A percentile compares a stretch with the other conserved stretches of the same genome.
Conservation (phyloP, 2,113 vertebrate species). For the Tonatia bakeri region DNA sequence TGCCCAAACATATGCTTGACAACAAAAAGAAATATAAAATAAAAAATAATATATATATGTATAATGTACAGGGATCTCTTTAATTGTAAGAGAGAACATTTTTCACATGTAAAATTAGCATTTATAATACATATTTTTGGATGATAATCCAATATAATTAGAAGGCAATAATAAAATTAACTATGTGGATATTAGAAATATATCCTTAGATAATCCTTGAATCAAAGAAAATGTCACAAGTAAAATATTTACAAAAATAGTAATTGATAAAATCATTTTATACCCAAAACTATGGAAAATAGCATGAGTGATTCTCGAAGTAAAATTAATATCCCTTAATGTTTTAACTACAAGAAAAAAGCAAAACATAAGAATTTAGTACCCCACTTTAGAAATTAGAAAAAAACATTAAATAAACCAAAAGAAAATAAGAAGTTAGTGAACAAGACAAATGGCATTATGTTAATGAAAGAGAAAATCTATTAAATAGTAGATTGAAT, state of each 20-base stretch:
- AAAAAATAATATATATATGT: background rate
- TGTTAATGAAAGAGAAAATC: background rate
- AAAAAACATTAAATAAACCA: background rate
- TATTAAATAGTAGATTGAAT: background rate
- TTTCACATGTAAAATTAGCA: background rate
- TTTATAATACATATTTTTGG: background rate
- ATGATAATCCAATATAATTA: background rate
- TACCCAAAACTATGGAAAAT: background rate
- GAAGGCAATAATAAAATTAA: background rate
- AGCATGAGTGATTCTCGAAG: background rate
- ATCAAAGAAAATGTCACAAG: background rate
- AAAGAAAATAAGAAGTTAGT: background rate
- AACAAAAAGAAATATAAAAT: background rate
- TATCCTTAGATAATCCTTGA: background rate
- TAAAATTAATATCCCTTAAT: background rate
- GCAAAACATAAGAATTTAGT: background rate
- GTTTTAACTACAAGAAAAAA: background rate
- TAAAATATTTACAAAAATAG: background rate
- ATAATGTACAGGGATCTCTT: background rate
- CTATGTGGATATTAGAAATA: background rate
- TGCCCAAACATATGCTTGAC: too few species aligned
- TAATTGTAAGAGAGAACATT: background rate
- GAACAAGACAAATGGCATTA: background rate
- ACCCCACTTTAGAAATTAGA: background rate
- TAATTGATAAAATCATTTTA: background rate